Conservation (phyloP, 2,888 invertebrate species). For the Leucoma salicis region DNA sequence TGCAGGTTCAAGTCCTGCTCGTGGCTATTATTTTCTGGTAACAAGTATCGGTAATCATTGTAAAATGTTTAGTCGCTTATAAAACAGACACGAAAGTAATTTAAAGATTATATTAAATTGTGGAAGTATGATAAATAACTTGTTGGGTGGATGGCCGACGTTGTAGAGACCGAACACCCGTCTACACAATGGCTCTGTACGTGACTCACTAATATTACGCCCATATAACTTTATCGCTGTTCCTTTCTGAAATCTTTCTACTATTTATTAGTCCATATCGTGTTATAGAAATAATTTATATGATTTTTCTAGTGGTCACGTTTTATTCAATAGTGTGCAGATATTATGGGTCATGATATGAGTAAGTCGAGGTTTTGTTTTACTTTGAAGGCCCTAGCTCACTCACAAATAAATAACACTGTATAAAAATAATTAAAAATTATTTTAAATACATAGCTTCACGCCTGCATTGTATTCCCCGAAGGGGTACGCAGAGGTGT, state of each 20-base stretch:
- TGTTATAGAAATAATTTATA: slow-evolving; percentile 11
- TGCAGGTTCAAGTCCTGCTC: too few relatives aligned
- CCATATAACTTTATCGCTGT: slow-evolving; percentile 22
- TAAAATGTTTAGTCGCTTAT: too few relatives aligned
- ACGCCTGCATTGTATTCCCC: too few relatives aligned
- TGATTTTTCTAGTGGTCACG: slow-evolving; percentile 6
- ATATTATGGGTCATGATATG: neutral
- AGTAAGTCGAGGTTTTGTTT: too few relatives aligned
- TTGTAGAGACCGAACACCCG: slow-evolving; percentile 13
- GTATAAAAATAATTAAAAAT: too few relatives aligned
- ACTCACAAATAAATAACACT: too few relatives aligned
- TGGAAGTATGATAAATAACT: slow-evolving; percentile 8
- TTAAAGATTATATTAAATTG: slow-evolving; percentile 24
- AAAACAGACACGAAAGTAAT: too few relatives aligned
- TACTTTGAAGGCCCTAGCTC: too few relatives aligned
- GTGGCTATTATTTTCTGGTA: too few relatives aligned
- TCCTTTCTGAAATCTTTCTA: slow-evolving; percentile 21
- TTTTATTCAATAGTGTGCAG: neutral
- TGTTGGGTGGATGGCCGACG: slow-evolving; percentile 6
- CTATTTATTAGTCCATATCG: slow-evolving; percentile 24
- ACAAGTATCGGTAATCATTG: too few relatives aligned
- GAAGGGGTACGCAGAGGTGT: too few relatives aligned
- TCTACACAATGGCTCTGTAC: slow-evolving; percentile 27
- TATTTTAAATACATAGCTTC: too few relatives aligned
- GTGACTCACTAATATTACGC: slow-evolving; percentile 27